phyloP scores from a whole-genome alignment of 1,140 invertebrate species.

The Ips nitidus region DNA sequence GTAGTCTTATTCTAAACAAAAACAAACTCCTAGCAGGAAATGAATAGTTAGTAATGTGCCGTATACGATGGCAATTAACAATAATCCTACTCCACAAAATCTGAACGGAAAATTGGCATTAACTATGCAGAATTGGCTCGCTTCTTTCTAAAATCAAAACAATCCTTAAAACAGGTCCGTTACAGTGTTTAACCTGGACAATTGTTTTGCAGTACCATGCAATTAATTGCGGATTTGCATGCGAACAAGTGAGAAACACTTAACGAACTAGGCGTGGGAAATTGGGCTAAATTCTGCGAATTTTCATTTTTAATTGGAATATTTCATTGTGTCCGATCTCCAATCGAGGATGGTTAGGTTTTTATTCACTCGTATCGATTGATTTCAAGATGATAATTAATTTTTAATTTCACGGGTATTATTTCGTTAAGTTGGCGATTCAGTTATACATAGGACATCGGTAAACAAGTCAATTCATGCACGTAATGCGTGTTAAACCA shows the following conservation, averaged over 20 bases:
- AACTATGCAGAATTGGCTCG: conserved; percentile 19
- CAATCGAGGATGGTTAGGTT: neutral
- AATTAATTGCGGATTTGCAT: conserved; percentile 34
- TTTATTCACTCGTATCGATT: too few species aligned
- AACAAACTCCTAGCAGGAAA: neutral
- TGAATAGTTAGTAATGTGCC: neutral
- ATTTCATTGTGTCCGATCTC: neutral
- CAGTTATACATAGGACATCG: too few species aligned
- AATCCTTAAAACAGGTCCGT: conserved; percentile 25
- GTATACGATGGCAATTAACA: too few species aligned
- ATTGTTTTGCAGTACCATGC: conserved; percentile 30
- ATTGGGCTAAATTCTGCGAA: conserved; percentile 17
- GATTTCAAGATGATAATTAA: too few species aligned
- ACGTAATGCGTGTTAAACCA: too few species aligned
- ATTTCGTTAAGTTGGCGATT: too few species aligned
- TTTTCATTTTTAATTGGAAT: neutral
- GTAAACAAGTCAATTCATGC: too few species aligned
- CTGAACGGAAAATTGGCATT: conserved; percentile 12
- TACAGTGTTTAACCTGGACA: conserved; percentile 33
- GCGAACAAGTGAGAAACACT: conserved; percentile 31
- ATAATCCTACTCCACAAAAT: neutral
- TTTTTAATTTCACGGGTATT: too few species aligned
- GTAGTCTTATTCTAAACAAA: neutral
- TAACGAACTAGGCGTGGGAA: conserved; percentile 32
- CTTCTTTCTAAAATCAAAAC: conserved; percentile 22